These are phyloP conservation scores for Oreohelix idahoensis DNA, from an alignment of 1,140 invertebrate species.

Conservation along the genomic window DNA sequence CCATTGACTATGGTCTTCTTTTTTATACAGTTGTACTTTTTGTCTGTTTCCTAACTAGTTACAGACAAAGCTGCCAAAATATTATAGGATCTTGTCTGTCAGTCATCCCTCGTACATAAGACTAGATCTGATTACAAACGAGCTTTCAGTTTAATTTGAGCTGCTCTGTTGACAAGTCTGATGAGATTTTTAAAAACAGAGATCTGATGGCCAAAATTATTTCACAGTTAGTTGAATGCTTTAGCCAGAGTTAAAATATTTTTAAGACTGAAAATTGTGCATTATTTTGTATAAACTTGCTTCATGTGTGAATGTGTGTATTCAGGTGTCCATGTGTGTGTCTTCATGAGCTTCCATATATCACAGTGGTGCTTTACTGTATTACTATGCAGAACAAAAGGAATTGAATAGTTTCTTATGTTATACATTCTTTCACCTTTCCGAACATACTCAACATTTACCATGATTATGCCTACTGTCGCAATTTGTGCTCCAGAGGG, in stretches of 20 bases:
- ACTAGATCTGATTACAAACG: too few species aligned
- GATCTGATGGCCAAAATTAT: neutral
- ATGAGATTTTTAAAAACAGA: neutral
- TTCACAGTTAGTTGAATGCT: neutral
- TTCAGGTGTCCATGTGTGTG: neutral
- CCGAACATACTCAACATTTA: neutral
- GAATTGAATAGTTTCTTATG: neutral
- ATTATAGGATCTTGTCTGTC: too few species aligned
- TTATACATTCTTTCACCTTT: neutral
- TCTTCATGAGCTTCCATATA: neutral
- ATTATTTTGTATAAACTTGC: neutral
- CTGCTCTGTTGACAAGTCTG: neutral
- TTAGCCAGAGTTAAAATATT: neutral
- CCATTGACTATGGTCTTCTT: too few species aligned
- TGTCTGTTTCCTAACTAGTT: too few species aligned
- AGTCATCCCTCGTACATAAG: too few species aligned
- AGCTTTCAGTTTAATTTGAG: too few species aligned
- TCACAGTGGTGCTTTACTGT: neutral
- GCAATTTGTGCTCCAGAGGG: too few species aligned
- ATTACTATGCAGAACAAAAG: slow-evolving; percentile 12
- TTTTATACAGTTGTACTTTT: too few species aligned
- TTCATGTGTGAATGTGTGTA: neutral
- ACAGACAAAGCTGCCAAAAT: too few species aligned
- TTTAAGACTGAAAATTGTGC: neutral
- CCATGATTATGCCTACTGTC: neutral